These are phyloP conservation scores for Epizoanthus scotinus DNA, from an alignment of 92 coral and sea anemone genomes.

Conservation along the genomic window DNA sequence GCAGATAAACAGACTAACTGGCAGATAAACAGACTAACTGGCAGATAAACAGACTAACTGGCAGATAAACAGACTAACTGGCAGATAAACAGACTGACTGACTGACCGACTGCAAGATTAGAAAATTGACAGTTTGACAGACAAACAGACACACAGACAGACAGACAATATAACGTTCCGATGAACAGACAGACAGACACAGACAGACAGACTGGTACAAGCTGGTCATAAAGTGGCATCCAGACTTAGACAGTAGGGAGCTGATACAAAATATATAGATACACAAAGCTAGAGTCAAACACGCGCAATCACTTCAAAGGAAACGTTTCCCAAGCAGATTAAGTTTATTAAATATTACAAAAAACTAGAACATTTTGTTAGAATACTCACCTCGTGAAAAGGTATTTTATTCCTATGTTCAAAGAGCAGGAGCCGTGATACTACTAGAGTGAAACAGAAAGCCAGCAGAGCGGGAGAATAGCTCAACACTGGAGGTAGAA, in stretches of 20 bases:
- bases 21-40: no score
- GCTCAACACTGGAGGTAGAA: constrained; percentile 58
- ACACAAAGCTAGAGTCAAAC: not conserved
- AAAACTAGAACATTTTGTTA: no score
- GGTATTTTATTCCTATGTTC: constrained; percentile 40
- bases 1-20: not conserved
- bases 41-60: no score
- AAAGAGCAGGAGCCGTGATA: constrained; percentile 51
- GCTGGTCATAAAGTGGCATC: not conserved
- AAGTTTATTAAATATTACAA: no score
- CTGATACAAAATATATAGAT: not conserved
- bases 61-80: no score
- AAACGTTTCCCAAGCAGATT: no score
- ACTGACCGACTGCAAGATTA: no score
- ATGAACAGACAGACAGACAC: not conserved
- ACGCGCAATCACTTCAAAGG: no score
- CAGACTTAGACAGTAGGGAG: not conserved
- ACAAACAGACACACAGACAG: not conserved
- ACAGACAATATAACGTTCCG: not conserved
- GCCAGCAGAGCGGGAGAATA: constrained; percentile 50
- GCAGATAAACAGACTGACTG: no score
- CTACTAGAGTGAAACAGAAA: constrained; percentile 58
- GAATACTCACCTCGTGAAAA: constrained; percentile 42
- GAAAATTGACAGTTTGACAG: no score
- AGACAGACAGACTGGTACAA: not conserved